Conservation (phyloP, 2,113 vertebrate genomes). For the Channa argus region DNA sequence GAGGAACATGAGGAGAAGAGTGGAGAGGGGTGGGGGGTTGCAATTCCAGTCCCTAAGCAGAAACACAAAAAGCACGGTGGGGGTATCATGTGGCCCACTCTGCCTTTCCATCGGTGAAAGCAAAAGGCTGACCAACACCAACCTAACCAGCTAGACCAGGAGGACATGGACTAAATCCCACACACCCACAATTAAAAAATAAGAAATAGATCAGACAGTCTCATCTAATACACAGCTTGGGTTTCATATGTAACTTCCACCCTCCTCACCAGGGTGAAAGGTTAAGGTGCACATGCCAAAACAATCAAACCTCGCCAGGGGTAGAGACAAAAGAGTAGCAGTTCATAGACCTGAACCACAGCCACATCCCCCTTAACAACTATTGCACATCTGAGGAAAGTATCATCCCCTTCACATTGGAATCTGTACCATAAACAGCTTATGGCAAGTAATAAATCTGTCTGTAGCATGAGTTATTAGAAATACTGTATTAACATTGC, state of each 20-base stretch:
- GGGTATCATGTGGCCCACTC: conserved; percentile 69
- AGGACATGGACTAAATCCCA: conserved; percentile 12
- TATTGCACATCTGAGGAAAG: conserved; percentile 15
- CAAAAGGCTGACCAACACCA: conserved; percentile 59
- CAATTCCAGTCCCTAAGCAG: conserved; percentile 72
- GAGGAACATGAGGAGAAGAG: conserved; percentile 55
- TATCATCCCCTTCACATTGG: conserved; percentile 4
- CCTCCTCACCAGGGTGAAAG: conserved; percentile 24
- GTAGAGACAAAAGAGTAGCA: conserved; percentile 21
- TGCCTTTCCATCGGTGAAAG: conserved; percentile 51
- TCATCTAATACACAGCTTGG: conserved; percentile 25
- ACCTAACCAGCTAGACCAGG: conserved; percentile 63
- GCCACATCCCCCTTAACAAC: conserved; percentile 47
- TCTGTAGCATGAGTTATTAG: conserved; percentile 43
- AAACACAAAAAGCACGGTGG: conserved; percentile 67
- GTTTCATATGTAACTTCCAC: conserved; percentile 37
- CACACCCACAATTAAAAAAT: background rate
- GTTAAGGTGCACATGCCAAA: conserved; percentile 31
- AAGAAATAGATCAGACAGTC: background rate
- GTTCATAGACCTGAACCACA: conserved; percentile 16
- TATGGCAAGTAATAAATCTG: conserved; percentile 48
- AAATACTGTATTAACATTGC: conserved; percentile 53
- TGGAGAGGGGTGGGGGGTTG: conserved; percentile 30
- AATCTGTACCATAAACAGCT: conserved; percentile 59
- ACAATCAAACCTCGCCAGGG: conserved; percentile 37